Conservation (phyloP, 2,113 vertebrate genomes). For the Antechinus stuartii region DNA sequence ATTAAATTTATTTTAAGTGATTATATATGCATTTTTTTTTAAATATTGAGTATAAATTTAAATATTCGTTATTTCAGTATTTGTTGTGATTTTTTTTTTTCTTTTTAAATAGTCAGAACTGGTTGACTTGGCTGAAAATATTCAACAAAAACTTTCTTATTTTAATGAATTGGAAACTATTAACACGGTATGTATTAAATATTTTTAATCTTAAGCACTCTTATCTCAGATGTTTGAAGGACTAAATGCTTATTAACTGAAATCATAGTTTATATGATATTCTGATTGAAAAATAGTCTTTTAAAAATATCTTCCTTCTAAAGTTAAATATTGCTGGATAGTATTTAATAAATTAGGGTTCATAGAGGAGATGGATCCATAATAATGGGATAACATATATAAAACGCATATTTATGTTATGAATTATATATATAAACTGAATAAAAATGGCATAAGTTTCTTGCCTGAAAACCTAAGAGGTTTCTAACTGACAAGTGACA, state of each 20-base stretch:
- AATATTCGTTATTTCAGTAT: constrained; percentile 30
- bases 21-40: constrained; percentile 28
- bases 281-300: constrained; percentile 10
- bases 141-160: constrained; percentile 98
- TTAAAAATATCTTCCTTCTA: constrained; percentile 32
- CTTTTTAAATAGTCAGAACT: constrained; percentile 90
- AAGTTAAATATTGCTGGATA: constrained; percentile 4
- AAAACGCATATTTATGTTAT: neutral
- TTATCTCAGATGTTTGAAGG: constrained; percentile 37
- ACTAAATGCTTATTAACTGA: neutral
- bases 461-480: neutral
- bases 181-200: constrained; percentile 90
- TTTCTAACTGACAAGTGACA: neutral
- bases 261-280: constrained; percentile 21
- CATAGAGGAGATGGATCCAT: neutral
- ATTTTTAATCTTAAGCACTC: constrained; percentile 20
- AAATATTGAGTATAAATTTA: constrained; percentile 6
- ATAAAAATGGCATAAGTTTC: neutral
- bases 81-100: constrained; percentile 63
- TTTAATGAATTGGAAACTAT: constrained; percentile 98
- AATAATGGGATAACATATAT: neutral
- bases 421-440: neutral
- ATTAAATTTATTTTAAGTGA: constrained; percentile 38
- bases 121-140: constrained; percentile 95
- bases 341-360: neutral